Conservation (phyloP, 2,113 vertebrate genomes). For the Felis chaus region DNA sequence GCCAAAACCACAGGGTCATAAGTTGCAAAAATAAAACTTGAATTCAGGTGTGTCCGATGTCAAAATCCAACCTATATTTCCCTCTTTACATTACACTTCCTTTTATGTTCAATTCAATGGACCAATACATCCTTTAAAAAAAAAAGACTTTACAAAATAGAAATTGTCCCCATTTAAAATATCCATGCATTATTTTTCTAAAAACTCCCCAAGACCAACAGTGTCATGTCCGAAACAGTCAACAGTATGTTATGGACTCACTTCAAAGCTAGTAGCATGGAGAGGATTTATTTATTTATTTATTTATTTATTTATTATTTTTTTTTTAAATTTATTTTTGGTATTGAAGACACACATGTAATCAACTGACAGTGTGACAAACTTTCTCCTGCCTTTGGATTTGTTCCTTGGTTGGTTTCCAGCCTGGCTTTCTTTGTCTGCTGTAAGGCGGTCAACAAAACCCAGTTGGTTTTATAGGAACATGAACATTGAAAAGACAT, state of each 20-base stretch:
- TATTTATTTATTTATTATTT: background rate
- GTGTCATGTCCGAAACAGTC: background rate
- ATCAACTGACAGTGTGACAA: background rate
- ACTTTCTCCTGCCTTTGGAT: background rate
- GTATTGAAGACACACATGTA: background rate
- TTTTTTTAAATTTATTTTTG: background rate
- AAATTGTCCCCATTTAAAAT: background rate
- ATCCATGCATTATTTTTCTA: background rate
- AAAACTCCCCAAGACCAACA: background rate
- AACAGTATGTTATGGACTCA: background rate
- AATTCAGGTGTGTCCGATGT: background rate
- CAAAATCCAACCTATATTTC: background rate
- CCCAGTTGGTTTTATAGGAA: background rate
- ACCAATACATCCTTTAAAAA: background rate
- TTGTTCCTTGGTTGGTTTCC: background rate
- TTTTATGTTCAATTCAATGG: background rate
- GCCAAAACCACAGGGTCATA: background rate
- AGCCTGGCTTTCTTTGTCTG: background rate
- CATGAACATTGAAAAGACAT: background rate
- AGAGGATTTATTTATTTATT: background rate
- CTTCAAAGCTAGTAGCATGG: background rate
- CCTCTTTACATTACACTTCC: background rate
- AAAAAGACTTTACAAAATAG: background rate
- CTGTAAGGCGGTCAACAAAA: background rate
- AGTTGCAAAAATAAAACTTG: conserved; percentile 33